Percentiles rank a stretch among this genome's conserved stretches.
Conservation (phyloP, 2,113 vertebrate species). For the Clinocottus analis region DNA sequence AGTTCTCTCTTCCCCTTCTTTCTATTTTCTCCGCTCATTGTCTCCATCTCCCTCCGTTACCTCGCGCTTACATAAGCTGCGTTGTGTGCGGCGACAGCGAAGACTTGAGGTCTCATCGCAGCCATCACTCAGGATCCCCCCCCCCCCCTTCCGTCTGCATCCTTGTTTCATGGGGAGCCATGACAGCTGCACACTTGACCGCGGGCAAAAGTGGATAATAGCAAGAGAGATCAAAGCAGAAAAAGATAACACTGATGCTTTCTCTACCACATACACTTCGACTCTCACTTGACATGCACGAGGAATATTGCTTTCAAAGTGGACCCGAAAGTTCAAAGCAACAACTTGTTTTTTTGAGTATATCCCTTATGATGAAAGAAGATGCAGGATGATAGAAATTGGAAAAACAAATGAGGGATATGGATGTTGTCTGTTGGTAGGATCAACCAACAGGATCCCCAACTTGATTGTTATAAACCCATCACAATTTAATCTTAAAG, state of each 20-base stretch:
- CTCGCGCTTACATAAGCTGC: conserved; percentile 66
- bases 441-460: background rate
- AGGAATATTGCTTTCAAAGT: conserved; percentile 31
- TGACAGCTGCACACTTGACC: conserved; percentile 70
- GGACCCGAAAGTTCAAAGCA: conserved; percentile 45
- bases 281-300: conserved; percentile 19
- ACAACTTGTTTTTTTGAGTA: conserved; percentile 12
- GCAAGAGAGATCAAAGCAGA: conserved; percentile 62
- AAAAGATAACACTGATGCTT: conserved; percentile 37
- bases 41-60: conserved; percentile 12
- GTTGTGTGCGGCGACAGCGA: conserved; percentile 44
- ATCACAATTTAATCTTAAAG: too few relatives aligned
- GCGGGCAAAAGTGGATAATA: conserved; percentile 56
- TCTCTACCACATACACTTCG: conserved; percentile 29
- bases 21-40: conserved; percentile 41
- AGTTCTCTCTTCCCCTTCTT: conserved; percentile 37
- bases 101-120: conserved; percentile 57
- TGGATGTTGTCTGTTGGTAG: background rate
- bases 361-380: conserved; percentile 26
- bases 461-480: too few relatives aligned
- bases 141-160: conserved; percentile 49
- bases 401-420: background rate
- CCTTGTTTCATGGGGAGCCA: conserved; percentile 60
- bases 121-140: conserved; percentile 57
- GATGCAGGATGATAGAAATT: conserved; percentile 13